phyloP scores from a whole-genome alignment of 2,113 vertebrate genomes.

The Rhadina sibilatrix region DNA sequence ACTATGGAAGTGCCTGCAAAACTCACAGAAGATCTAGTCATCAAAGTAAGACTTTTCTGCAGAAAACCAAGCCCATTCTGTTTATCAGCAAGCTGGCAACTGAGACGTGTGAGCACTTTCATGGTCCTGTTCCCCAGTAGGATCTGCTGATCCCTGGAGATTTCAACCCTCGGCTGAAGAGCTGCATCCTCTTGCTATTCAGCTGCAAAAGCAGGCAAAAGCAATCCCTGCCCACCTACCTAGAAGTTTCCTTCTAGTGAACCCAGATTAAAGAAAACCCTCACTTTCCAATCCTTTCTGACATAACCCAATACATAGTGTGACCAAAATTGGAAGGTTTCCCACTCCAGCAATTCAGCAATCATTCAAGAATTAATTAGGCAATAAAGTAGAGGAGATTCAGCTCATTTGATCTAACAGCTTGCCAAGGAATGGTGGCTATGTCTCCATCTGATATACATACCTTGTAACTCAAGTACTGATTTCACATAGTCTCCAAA shows the following conservation, averaged over 20 bases:
- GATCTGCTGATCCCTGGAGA: not conserved
- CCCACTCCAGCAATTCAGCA: constrained; percentile 15
- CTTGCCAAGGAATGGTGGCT: constrained; percentile 58
- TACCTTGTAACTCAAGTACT: constrained; percentile 47
- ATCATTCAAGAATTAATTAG: constrained; percentile 50
- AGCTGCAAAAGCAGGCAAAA: not conserved
- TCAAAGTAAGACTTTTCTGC: not conserved
- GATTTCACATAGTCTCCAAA: constrained; percentile 36
- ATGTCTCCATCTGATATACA: constrained; percentile 44
- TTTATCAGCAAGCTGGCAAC: not conserved
- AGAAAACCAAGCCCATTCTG: not conserved
- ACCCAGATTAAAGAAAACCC: constrained; percentile 26
- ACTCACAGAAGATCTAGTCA: not conserved
- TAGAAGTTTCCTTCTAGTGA: constrained; percentile 28
- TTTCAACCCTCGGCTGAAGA: not conserved
- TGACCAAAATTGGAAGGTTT: constrained; percentile 24
- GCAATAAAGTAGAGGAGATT: constrained; percentile 59
- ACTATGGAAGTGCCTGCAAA: not conserved
- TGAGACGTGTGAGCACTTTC: not conserved
- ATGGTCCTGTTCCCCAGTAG: not conserved
- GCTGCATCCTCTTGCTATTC: not conserved
- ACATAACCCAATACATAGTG: not conserved
- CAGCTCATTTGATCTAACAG: constrained; percentile 52
- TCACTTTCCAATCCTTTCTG: constrained; percentile 28
- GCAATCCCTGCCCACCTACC: constrained; percentile 39